Percentiles rank a stretch among this genome's conserved stretches.
phyloP scores from a whole-genome alignment of 2,797 vertebrate species.

The Spheniscus humboldti region DNA sequence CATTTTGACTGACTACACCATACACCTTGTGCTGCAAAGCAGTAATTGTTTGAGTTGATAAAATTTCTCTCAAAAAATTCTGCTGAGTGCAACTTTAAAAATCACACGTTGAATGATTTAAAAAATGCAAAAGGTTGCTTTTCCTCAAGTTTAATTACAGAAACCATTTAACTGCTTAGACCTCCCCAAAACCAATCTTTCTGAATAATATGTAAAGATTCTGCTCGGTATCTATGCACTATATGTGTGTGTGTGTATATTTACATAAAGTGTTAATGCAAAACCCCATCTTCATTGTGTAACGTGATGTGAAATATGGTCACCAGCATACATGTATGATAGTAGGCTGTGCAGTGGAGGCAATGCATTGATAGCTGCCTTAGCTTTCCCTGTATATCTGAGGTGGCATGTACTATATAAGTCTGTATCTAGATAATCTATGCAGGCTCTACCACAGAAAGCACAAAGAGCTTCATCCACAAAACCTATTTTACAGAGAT shows the following conservation, averaged over 20 bases:
- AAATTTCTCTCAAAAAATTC: slow-evolving; percentile 49
- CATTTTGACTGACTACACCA: background rate
- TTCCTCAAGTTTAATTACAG: background rate
- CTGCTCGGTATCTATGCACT: background rate
- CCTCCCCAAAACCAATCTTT: background rate
- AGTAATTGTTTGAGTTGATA: slow-evolving; percentile 46
- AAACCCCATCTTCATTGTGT: background rate
- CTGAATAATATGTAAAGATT: background rate
- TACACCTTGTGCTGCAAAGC: background rate
- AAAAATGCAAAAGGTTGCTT: background rate
- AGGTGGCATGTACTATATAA: background rate
- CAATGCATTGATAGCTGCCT: background rate
- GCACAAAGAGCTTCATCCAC: background rate
- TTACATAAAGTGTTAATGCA: background rate
- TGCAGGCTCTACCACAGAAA: background rate
- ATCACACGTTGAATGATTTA: slow-evolving; percentile 11
- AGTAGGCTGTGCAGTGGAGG: background rate
- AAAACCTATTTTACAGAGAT: background rate
- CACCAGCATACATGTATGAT: background rate
- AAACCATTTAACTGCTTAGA: background rate
- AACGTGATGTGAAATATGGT: background rate
- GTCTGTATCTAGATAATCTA: background rate
- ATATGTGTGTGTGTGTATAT: background rate
- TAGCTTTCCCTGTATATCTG: background rate
- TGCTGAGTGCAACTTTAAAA: slow-evolving; percentile 8